A percentile compares a stretch with the other conserved stretches of the same genome.
Conservation (phyloP, 2,797 vertebrate species). For the Ptychobarbus kaznakovi region DNA sequence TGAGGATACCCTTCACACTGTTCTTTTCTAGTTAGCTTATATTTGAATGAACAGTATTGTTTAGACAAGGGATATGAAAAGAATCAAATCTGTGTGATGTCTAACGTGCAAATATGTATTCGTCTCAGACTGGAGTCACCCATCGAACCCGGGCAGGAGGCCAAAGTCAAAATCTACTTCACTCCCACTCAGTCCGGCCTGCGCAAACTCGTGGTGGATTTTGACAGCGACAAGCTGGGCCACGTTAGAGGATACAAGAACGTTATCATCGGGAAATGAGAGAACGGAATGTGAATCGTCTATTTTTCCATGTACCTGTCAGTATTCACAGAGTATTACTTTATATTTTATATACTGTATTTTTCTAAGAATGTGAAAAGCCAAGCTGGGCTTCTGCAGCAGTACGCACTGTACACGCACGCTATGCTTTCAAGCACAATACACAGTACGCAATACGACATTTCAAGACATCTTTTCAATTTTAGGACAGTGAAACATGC, state of each 20-base stretch:
- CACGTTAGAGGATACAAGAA: constrained; percentile 91
- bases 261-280: constrained; percentile 84
- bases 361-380: constrained; percentile 50
- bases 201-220: constrained; percentile 90
- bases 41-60: background rate
- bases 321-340: background rate
- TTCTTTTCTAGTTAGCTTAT: background rate
- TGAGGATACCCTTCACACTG: background rate
- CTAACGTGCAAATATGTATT: constrained; percentile 67
- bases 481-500: background rate
- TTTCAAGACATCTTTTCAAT: background rate
- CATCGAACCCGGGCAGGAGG: constrained; percentile 80
- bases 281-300: background rate
- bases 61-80: background rate
- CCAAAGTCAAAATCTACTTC: constrained; percentile 84
- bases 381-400: constrained; percentile 13
- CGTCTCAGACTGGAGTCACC: constrained; percentile 68
- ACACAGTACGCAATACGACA: background rate
- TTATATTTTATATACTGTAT: constrained; percentile 2
- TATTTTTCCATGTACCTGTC: background rate
- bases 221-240: constrained; percentile 85
- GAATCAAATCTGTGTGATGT: background rate
- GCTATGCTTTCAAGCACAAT: background rate
- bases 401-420: background rate
- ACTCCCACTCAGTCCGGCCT: constrained; percentile 80